Evolutionary conservation across 2,113 vertebrate species (phyloP).

Genomic region (Apteryx owenii): DNA sequence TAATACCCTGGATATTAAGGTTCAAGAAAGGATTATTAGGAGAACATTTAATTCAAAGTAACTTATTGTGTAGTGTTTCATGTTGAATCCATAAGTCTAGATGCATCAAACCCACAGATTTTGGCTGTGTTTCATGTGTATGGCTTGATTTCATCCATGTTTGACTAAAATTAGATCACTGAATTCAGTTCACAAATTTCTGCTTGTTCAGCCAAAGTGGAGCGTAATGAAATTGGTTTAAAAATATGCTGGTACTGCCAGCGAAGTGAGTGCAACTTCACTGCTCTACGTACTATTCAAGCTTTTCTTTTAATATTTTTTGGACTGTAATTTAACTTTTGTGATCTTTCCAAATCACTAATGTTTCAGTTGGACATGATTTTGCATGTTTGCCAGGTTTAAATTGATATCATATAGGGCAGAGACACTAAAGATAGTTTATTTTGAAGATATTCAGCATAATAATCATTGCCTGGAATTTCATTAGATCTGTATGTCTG

Average conservation of each 20-base stretch:
- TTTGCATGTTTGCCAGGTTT: not conserved
- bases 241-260: not conserved
- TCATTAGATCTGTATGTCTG: not conserved
- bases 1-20: not conserved
- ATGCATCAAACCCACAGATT: not conserved
- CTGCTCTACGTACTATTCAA: not conserved
- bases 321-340: not conserved
- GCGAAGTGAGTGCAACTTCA: not conserved
- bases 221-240: not conserved
- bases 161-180: not conserved
- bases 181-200: slow-evolving; percentile 6
- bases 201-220: not conserved
- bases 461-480: not conserved
- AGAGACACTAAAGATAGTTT: not conserved
- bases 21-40: not conserved
- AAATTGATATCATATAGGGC: not conserved
- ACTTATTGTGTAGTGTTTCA: not conserved
- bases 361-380: not conserved
- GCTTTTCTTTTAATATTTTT: not conserved
- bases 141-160: not conserved
- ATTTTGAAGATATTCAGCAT: not conserved
- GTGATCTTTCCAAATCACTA: not conserved
- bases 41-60: not conserved
- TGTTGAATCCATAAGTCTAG: not conserved
- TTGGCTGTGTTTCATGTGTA: not conserved